Evolutionary conservation across 2,888 invertebrate species (phyloP), one percentile per base, ranked within the genome.

Genomic region (Coremacera marginata): DNA sequence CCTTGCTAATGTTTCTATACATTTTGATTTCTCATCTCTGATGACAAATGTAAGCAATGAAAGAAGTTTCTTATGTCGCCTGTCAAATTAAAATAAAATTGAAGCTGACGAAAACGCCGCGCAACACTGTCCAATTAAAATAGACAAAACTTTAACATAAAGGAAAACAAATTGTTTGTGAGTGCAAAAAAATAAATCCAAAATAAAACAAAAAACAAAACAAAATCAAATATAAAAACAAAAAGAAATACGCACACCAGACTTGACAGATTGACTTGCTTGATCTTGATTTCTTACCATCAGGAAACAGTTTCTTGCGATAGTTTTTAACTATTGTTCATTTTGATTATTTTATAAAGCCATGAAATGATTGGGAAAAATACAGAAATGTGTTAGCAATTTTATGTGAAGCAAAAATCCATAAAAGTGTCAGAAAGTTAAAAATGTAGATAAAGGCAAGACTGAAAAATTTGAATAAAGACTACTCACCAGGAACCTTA

Each of bases 401-500:
- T 44, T 14, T 14, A 67, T 8, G 73, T 55, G 65, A 67, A 63
- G 62, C 70, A 76, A 52, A n/a, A 70, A 65, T 60, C 31, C 31
- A 77, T 22, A 63, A 14, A 62, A 19, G 63, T 49, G 62, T 71
- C 31, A 51, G n/a, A 74, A 22, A 11, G 57, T 60, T 0, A 14
- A 49, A 60, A n/a, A 72, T 55, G 31, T 25, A 37, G 34, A 2
- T 16, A n/a, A 52, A 22, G 11, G 60, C 16, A 51, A 9, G 16
- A 60, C 65, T 16, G 72, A 0, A 0, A 16, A n/a, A 5, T 71
- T 25, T 19, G 16, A 25, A 44, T 3, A 72, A 44, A 31, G 37
- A 75, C 16, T 57, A 88, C 90, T 89, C 89, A 94, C 94, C 94
- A 79, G 91, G 89, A 88, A 91, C 91, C 80, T 92, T 93, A 79